A percentile compares a stretch with the other conserved stretches of the same genome.
These are phyloP conservation scores for Junco hyemalis DNA, from an alignment of 2,113 vertebrate species.

Conservation along the genomic window DNA sequence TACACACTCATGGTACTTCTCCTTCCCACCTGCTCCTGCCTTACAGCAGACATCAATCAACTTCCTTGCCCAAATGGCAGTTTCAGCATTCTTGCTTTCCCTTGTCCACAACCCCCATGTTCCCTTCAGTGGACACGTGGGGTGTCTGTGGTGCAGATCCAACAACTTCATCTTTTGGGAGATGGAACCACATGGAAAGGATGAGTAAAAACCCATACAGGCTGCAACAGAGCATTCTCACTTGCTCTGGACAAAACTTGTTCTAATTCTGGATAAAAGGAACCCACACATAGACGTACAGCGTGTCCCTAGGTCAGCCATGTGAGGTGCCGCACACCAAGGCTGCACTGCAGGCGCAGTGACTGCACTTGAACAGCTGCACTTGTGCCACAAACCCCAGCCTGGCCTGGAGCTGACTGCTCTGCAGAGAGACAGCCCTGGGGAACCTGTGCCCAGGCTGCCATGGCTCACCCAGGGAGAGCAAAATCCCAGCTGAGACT, in stretches of 20 bases:
- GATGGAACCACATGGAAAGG: not conserved
- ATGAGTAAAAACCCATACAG: not conserved
- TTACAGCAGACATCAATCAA: not conserved
- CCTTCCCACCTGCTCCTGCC: not conserved
- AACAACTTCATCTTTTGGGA: not conserved
- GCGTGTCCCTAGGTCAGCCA: not conserved
- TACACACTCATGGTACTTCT: accelerated
- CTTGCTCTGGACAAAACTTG: not conserved
- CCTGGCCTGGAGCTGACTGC: not conserved
- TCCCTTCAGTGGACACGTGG: not conserved
- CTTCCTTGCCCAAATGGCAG: not conserved
- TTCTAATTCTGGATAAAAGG: not conserved
- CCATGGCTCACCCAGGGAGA: not conserved
- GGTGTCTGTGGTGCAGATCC: not conserved
- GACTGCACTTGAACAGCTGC: not conserved
- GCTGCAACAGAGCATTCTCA: not conserved
- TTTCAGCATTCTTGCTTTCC: not conserved
- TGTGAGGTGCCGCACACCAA: not conserved
- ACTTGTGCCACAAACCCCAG: not conserved
- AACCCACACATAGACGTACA: not conserved
- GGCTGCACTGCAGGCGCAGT: not conserved
- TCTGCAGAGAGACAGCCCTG: not conserved
- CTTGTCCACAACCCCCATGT: accelerated
- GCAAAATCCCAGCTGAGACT: not conserved
- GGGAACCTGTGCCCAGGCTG: not conserved